Base-by-base conservation (phyloP, 2,797 vertebrate species). In the Florisuga fusca region DNA sequence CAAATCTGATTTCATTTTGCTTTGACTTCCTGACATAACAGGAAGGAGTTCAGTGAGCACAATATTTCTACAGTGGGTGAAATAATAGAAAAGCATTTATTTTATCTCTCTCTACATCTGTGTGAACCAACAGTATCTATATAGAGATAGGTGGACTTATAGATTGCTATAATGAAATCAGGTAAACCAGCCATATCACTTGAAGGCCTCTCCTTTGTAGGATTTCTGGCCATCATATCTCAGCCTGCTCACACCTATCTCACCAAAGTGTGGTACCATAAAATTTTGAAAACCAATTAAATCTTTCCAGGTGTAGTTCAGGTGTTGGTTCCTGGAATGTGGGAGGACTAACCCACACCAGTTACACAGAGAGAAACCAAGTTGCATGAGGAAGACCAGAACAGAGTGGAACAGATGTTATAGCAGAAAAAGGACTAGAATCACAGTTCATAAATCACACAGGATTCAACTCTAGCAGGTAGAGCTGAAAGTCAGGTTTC, bases 281-380 rank as follows among this genome's bases (percentile, higher is more conserved):
- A 87, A 93, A 84, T 38, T 66, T 46, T 26, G 23, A 96, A 79
- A 85, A 25, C 1, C 11, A 57, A 2, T 27, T 84, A n/a, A 74
- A 50, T 14, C 21, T 41, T 41, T 25, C 51, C 22, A 17, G 78
- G 22, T 22, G 29, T 5, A 38, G 29, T 27, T 27, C 62, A 85
- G 31, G 13, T 6, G 3, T 5, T 79, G 31, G 31, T 34, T 58
- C 20, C 33, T 57, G 57, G 53, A 53, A 64, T 4, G 29, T 38
- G 36, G 31, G 23, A n/a, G 34, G 15, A 71, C 36, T 64, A 50
- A 79, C 31, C 34, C 41, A 54, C 19, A 83, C 45, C 31, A 86
- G 46, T 27, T 68, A 48, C 64, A 71, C 76, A 95, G 63, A 95
- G 89, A 96, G 71, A 94, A 96, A 78, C 58, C 82, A 92, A 72